Evolutionary conservation across 2,888 invertebrate species (phyloP).

Genomic region (Plagiodera versicolora): DNA sequence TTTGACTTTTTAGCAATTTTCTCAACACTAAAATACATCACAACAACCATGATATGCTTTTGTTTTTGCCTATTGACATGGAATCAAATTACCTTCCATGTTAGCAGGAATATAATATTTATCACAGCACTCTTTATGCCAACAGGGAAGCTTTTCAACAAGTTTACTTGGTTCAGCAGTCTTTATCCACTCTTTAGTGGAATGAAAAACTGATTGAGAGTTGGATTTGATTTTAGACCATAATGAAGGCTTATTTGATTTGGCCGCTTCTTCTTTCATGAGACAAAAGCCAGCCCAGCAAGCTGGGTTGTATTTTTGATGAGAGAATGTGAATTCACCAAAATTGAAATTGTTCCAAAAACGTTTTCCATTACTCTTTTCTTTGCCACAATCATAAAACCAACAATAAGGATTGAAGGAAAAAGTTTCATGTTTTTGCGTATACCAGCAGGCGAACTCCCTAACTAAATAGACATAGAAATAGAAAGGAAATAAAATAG

Average conservation of each 20-base stretch:
- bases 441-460: too few relatives aligned
- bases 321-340: neutral
- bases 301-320: neutral
- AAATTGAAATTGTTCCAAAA: neutral
- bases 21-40: neutral
- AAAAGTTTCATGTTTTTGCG: neutral
- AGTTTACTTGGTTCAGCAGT: neutral
- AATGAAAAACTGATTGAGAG: neutral
- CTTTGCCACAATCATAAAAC: neutral
- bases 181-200: neutral
- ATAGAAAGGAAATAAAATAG: too few relatives aligned
- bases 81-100: neutral
- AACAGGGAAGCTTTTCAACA: neutral
- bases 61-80: too few relatives aligned
- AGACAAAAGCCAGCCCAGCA: neutral
- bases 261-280: neutral
- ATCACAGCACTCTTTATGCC: neutral
- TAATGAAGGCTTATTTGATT: neutral
- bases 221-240: neutral
- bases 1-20: slow-evolving; percentile 40
- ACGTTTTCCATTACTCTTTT: neutral
- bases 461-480: too few relatives aligned
- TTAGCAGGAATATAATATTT: neutral
- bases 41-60: too few relatives aligned
- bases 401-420: neutral